Base-by-base conservation (phyloP, 92 coral and sea anemone species). In the Bergia sp. region DNA sequence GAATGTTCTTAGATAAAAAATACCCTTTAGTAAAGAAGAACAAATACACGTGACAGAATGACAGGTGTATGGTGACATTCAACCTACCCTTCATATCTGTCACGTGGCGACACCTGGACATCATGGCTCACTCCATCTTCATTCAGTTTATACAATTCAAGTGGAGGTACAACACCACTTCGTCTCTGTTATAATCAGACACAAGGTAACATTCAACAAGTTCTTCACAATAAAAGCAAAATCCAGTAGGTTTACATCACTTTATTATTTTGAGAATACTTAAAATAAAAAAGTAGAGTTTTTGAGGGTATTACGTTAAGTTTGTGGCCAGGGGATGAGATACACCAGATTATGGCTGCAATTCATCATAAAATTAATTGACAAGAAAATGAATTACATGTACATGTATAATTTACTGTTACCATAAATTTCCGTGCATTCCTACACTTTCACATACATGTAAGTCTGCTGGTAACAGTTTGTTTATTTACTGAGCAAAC, bases 41-140 rank as follows among this genome's bases (percentile, higher is more conserved):
- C 29, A 29, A 29, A 29, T 29, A 29, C 29, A 29, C 29, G 29
- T 29, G 29, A 44, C 50, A 39, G 21, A 75, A 9, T 18, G 49
- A 8, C 64, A 21, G 38, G 12, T 5, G 9, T 0, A 44, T 65
- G 13, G 20, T 5, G 21, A 64, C 37, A 20, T 21, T 41, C 29
- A 4, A 76, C 96, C 1, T 90, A 94, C 96, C 96, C 94, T 43
- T 96, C 99, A 75, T 96, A 96, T 92, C 96, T 91, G 85, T 95
- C 98, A 53, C 99, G 92, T 21, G 99, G 99, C 12, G 99, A 96
- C 47, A 95, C 89, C 91, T 92, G 96, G 10, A 94, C 92, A 82
- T 89, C 93, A 86, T 95, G 86, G 80, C 89, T 91, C 77, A 86
- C 85, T 64, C 94, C 98, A 18, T 91, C 94, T 40, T 96, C 98